Base-by-base conservation (phyloP, 2,888 invertebrate species). In the Aspidiotus destructor region DNA sequence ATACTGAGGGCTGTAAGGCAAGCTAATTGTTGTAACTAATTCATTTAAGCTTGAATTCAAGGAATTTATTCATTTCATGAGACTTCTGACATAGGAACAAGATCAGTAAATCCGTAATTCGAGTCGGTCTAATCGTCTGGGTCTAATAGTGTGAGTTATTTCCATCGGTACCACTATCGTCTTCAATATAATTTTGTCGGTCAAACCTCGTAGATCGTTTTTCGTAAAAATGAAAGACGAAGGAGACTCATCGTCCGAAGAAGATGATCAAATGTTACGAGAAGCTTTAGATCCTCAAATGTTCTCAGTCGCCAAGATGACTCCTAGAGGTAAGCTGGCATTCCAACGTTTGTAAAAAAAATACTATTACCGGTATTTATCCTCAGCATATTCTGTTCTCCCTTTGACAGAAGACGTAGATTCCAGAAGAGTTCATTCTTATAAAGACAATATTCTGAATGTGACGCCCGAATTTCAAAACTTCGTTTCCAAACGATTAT, bases 391-490 rank as follows among this genome's bases (percentile, higher is more conserved):
- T 15, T 52, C 5, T 52, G 15, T 48, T 48, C 2, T 53, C 40
- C 13, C n/a, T 42, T 9, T 44, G 41, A 9, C 8, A 58, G 44
- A 17, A 28, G 9, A 8, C 7, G 52, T 7, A 13, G 58, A 60
- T 28, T 8, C 17, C 11, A 0, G n/a, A 15, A 60, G 40, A 44
- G 10, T 8, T 42, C 42, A 16, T n/a, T 48, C n/a, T 40, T 48
- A 62, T 13, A 62, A 62, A 40, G 40, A 54, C 44, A 69, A 69
- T 28, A 44, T 62, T n/a, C 55, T 69, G 7, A 41, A 69, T 11
- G 69, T 69, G n/a, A 69, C 69, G 1, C 62, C 61, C 11, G 62
- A 69, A 57, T 69, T 69, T 62, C 61, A 69, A 57, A 54, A 16
- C 7, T 62, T 52, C 16, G 41, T 69, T 11, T 62, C 55, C 7